Base-by-base conservation (phyloP, 2,797 vertebrate genomes). In the Siniperca obscura region DNA sequence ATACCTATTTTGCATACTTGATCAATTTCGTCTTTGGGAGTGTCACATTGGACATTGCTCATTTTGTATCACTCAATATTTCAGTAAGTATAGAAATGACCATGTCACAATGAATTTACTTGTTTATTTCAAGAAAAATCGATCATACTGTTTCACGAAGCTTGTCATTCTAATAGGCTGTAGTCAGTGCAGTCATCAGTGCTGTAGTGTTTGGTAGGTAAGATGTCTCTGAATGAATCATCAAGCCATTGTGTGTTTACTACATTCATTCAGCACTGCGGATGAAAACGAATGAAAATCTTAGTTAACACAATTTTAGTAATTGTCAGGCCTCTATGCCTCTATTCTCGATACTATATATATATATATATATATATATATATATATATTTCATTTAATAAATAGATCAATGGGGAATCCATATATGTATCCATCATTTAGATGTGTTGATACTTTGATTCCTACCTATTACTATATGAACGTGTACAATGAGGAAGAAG, bases 161-260 rank as follows among this genome's bases (percentile, higher is more conserved):
- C 21, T 21, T 12, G n/a, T 25, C n/a, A 25, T n/a, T 55, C 11
- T 55, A 9, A n/a, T 13, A 13, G 11, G 5, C n/a, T 55, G n/a
- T 25, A 55, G 5, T 25, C 12, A 19, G 3, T 14, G 34, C 19
- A n/a, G 36, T 13, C n/a, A n/a, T 10, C 40, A 17, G 16, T 21
- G 44, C 44, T 21, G 44, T 19, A 5, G 21, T 52, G 11, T 68
- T 25, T 38, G 13, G 12, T 44, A 36, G 22, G 34, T 7, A 55
- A 64, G 3, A 40, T 12, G 50, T 65, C 50, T 50, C 7, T 55
- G 73, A 75, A 7, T 75, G 52, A 66, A 56, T 56, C 73, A 55
- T 30, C 50, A n/a, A 30, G 25, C n/a, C n/a, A 19, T 50, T 74
- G 72, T 50, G 52, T 48, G 8, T 12, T 36, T 52, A 48, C n/a